Evolutionary conservation across 30 jellyfish, hydroid and myxozoan genomes (phyloP), one percentile per base, ranked within the genome.

Genomic region (Turritopsis rubra): DNA sequence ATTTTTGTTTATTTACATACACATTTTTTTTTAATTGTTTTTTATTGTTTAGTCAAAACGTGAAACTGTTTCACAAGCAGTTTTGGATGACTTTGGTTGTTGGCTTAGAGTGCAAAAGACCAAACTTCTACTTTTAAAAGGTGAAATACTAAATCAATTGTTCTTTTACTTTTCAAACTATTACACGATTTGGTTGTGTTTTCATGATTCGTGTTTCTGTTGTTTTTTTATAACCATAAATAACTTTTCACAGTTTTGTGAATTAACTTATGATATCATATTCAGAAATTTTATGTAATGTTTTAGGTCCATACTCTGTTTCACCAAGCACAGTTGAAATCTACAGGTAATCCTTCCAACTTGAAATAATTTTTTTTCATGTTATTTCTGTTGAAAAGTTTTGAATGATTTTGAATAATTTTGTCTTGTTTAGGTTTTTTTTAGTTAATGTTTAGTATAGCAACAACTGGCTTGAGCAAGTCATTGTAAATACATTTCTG

Each of bases 31-130:
- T 60, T 60, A 21, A 16, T 54, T 54, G 19, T 21, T 60, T 60
- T 60, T 23, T 60, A 23, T 68, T n/a, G 28, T 68, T 68, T 68
- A 68, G 77, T 68, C 77, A 68, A 68, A 19, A 68, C 77, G 77
- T 68, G 77, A 68, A 68, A n/a, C 31, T 7, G 77, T n/a, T 23
- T 23, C 77, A 23, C 30, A 16, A 68, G 28, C 30, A 9, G 77
- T 68, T 68, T 68, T 27, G 9, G 77, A 68, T n/a, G 77, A 68
- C 19, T 68, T 68, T n/a, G 77, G 31, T 7, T 19, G 17, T 68
- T 68, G 77, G 77, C 30, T 68, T 7, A 68, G 77, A 68, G 77
- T 68, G 28, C 31, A 23, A 0, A 68, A 68, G 19, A 68, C 77
- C 9, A 23, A 68, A 27, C 77, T 68, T 27, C 77, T 68, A 8